phyloP scores from a whole-genome alignment of 23 tunicate genomes.

The Trididemnum miniatum region DNA sequence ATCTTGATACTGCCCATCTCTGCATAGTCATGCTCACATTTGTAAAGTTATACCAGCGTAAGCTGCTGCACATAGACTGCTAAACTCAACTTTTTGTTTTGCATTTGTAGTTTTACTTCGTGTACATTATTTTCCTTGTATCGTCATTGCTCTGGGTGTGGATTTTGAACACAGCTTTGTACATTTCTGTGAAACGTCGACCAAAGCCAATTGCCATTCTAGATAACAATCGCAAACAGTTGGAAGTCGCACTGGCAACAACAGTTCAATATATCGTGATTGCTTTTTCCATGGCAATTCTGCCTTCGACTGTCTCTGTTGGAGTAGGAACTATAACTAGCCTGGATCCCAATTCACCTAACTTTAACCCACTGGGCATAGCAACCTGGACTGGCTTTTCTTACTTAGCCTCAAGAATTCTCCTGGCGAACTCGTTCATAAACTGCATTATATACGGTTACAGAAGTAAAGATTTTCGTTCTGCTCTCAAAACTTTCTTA shows the following conservation, averaged over 20 bases:
- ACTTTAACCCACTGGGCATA: constrained; percentile 19
- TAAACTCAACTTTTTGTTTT: not conserved
- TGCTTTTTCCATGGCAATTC: constrained; percentile 26
- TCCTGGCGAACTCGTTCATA: constrained; percentile 39
- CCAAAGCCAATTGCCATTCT: not conserved
- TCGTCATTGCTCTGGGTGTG: not conserved
- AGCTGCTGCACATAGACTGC: too few species aligned
- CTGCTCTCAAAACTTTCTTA: not conserved
- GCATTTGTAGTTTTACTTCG: not conserved
- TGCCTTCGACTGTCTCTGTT: constrained; percentile 28
- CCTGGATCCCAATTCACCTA: not conserved
- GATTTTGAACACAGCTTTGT: not conserved
- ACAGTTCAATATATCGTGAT: constrained; percentile 29
- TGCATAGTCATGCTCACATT: too few species aligned
- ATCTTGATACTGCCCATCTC: too few species aligned
- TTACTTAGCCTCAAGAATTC: constrained; percentile 26
- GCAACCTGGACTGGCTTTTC: constrained; percentile 45
- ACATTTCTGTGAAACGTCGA: not conserved
- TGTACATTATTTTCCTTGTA: not conserved
- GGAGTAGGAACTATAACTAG: not conserved
- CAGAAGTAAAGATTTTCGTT: constrained; percentile 21
- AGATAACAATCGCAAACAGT: not conserved
- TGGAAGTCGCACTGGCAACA: not conserved
- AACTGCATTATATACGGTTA: constrained; percentile 40
- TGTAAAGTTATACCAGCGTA: too few species aligned